Conservation (phyloP, 2,888 invertebrate genomes). For the Ypsolopha scabrella region DNA sequence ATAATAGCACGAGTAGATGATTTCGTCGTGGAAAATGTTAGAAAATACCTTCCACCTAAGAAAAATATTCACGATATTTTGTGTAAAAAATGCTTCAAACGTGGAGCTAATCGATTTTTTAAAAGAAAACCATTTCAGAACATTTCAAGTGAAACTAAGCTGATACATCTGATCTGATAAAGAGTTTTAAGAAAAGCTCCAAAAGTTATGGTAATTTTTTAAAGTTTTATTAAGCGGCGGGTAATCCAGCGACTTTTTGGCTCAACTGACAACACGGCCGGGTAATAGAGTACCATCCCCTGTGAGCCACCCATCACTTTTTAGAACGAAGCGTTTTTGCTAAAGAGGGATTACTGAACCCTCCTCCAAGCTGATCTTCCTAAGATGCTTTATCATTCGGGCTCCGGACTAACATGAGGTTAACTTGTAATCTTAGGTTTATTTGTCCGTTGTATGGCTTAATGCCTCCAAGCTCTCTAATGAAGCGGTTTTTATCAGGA, state of each 20-base stretch:
- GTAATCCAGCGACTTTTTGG: conserved; percentile 59
- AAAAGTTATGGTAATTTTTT: conserved; percentile 26
- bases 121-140: too few relatives aligned
- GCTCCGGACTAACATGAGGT: conserved; percentile 67
- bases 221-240: conserved; percentile 51
- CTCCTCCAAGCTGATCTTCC: conserved; percentile 60
- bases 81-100: too few relatives aligned
- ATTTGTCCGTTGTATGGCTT: conserved; percentile 61
- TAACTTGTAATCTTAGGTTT: conserved; percentile 71
- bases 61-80: too few relatives aligned
- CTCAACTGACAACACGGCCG: conserved; percentile 63
- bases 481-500: conserved; percentile 54
- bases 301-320: conserved; percentile 66
- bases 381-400: conserved; percentile 70
- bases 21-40: too few relatives aligned
- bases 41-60: too few relatives aligned
- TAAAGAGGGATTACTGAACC: conserved; percentile 70
- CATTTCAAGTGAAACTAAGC: too few relatives aligned
- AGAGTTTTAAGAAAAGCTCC: neutral
- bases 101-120: too few relatives aligned
- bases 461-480: conserved; percentile 54
- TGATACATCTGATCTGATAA: too few relatives aligned
- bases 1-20: too few relatives aligned
- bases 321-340: conserved; percentile 69
- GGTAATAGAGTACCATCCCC: conserved; percentile 66